Percentiles rank a stretch among this genome's conserved stretches.
These are phyloP conservation scores for Oasisia sp. DNA, from an alignment of 2,888 invertebrate genomes.

Conservation along the genomic window DNA sequence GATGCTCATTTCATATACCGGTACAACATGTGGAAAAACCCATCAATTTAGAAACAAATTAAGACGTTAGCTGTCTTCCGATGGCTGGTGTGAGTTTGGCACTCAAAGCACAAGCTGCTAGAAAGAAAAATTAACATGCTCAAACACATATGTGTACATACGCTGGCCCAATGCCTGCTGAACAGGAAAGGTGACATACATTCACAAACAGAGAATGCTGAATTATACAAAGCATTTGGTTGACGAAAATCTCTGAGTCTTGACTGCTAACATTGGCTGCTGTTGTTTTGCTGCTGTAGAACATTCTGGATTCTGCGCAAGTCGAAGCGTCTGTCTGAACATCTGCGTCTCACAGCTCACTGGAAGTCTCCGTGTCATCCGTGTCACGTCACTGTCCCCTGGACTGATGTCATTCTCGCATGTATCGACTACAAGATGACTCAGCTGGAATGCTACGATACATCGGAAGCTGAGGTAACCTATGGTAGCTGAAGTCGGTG, in stretches of 20 bases:
- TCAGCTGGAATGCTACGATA: slow-evolving; percentile 45
- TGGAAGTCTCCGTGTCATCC: slow-evolving; percentile 44
- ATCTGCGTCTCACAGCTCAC: not conserved
- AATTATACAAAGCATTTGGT: not conserved
- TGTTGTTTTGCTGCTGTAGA: not conserved
- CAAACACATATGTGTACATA: too few species aligned
- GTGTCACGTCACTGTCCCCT: slow-evolving; percentile 52
- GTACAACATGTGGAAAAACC: too few species aligned
- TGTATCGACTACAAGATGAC: slow-evolving; percentile 52
- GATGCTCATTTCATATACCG: too few species aligned
- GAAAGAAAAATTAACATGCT: too few species aligned
- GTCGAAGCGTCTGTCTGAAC: not conserved
- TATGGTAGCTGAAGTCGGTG: not conserved
- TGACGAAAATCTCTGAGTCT: not conserved
- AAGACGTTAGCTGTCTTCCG: too few species aligned
- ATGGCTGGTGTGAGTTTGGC: too few species aligned
- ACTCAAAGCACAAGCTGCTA: too few species aligned
- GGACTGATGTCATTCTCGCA: slow-evolving; percentile 53
- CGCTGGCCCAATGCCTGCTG: too few species aligned
- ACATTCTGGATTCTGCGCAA: not conserved
- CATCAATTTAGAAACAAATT: too few species aligned
- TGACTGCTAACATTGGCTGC: not conserved
- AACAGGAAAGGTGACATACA: too few species aligned
- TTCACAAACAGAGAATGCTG: too few species aligned
- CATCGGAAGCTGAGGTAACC: not conserved